Evolutionary conservation across 2,797 vertebrate genomes (phyloP).

Genomic region (Phrynocephalus guinanensis): DNA sequence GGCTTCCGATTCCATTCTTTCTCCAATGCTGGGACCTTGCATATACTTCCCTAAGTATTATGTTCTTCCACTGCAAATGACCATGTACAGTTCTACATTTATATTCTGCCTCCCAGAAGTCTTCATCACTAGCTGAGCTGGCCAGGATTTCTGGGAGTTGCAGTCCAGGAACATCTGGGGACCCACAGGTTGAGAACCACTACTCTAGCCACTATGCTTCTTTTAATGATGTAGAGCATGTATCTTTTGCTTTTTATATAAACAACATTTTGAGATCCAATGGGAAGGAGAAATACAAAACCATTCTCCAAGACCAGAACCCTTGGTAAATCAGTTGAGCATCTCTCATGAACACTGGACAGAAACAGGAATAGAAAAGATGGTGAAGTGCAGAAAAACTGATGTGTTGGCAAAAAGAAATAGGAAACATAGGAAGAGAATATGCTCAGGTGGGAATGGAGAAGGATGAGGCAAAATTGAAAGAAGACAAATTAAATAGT

Average conservation of each 20-base stretch:
- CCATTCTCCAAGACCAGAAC: neutral
- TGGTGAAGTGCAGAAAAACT: neutral
- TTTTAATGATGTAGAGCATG: neutral
- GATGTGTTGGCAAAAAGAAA: neutral
- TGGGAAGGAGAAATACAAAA: neutral
- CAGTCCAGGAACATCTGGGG: too few species aligned
- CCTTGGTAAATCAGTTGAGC: conserved; percentile 2
- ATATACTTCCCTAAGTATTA: too few species aligned
- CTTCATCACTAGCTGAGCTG: too few species aligned
- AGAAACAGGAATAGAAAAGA: neutral
- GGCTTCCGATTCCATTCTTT: too few species aligned
- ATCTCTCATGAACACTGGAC: neutral
- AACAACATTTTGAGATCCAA: neutral
- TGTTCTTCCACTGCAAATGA: too few species aligned
- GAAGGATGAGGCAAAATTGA: neutral
- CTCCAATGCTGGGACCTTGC: too few species aligned
- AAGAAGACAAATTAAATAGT: neutral
- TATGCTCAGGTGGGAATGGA: neutral
- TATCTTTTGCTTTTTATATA: neutral
- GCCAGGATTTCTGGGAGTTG: too few species aligned
- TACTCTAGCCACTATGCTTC: too few species aligned
- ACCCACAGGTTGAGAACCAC: too few species aligned
- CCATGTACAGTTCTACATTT: too few species aligned
- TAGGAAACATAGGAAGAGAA: neutral
- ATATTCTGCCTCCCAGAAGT: too few species aligned